These are phyloP conservation scores for Charina bottae DNA, from an alignment of 2,113 vertebrate species.

Conservation along the genomic window DNA sequence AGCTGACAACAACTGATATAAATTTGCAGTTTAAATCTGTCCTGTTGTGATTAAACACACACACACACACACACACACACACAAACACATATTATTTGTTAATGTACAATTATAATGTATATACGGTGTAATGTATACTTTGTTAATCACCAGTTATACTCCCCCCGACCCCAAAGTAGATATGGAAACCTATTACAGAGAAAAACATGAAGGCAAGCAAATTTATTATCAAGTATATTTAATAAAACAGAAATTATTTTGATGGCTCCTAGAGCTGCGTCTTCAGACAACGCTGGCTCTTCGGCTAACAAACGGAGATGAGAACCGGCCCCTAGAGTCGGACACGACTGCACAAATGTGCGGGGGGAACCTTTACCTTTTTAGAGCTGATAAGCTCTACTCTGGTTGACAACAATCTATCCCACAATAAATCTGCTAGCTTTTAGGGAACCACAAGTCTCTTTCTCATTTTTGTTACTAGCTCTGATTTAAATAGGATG, in stretches of 20 bases:
- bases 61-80: too few species aligned
- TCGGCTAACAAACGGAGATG: too few species aligned
- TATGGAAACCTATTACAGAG: background rate
- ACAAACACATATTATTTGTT: too few species aligned
- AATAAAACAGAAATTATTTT: background rate
- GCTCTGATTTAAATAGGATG: background rate
- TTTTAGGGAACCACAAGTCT: background rate
- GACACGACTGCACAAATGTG: too few species aligned
- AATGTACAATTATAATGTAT: background rate
- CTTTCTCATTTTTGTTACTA: background rate
- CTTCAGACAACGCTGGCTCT: too few species aligned
- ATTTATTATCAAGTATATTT: background rate
- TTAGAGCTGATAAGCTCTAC: background rate
- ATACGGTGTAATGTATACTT: background rate
- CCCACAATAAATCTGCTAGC: background rate
- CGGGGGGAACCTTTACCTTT: too few species aligned
- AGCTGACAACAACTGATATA: background rate
- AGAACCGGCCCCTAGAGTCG: too few species aligned
- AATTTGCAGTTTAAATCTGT: background rate
- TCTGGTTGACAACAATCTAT: background rate
- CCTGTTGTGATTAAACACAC: background rate
- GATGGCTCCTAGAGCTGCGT: background rate
- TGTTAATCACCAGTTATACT: background rate
- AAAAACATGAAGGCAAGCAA: background rate
- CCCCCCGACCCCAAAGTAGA: background rate